phyloP scores from a whole-genome alignment of 2,888 invertebrate genomes.

The Rutpela maculata region DNA sequence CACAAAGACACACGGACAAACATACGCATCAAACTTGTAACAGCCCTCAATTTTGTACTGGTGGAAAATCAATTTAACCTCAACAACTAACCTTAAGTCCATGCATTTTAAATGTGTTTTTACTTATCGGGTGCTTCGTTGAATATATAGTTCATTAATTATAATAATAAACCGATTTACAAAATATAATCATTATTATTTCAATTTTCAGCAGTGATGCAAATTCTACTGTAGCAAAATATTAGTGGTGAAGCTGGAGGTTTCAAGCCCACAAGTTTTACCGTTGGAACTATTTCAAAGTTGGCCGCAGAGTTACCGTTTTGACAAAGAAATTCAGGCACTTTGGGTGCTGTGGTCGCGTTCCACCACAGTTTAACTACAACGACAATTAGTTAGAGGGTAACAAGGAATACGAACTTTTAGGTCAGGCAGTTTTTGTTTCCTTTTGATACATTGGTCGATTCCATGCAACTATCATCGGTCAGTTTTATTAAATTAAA shows the following conservation, averaged over 20 bases:
- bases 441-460: neutral
- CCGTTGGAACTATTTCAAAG: conserved; percentile 1
- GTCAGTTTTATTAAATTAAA: neutral
- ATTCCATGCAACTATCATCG: too few species aligned
- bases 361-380: conserved; percentile 2
- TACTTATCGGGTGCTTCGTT: too few species aligned
- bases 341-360: neutral
- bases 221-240: neutral
- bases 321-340: neutral
- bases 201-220: too few species aligned
- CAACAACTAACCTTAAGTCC: too few species aligned
- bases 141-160: too few species aligned
- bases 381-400: neutral
- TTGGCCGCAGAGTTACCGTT: neutral
- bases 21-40: too few species aligned
- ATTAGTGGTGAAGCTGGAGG: neutral
- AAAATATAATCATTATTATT: too few species aligned
- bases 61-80: too few species aligned
- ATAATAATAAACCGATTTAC: too few species aligned
- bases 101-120: too few species aligned
- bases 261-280: neutral
- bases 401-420: neutral
- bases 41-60: too few species aligned
- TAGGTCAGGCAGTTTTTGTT: neutral
- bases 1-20: too few species aligned